Conservation (phyloP, 2,113 vertebrate genomes). For the Microtus ochrogaster region DNA sequence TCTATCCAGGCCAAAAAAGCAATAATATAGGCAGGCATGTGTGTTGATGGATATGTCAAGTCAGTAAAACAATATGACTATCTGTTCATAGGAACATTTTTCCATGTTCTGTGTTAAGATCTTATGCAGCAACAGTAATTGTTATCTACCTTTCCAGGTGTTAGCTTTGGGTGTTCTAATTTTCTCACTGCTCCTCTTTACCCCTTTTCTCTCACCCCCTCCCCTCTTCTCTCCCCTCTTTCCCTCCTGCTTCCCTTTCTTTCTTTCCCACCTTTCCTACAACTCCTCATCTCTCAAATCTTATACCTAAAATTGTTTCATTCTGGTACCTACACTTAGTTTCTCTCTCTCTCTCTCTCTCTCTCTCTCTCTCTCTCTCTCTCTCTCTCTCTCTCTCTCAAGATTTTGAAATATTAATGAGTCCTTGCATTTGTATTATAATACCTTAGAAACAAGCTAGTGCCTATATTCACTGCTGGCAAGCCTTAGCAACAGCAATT, state of each 20-base stretch:
- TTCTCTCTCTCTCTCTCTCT: not conserved
- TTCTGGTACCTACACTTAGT: not conserved
- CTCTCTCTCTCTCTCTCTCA: not conserved
- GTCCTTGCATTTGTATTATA: slow-evolving; percentile 10
- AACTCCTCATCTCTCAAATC: not conserved
- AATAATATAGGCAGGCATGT: slow-evolving; percentile 4
- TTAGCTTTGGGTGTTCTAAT: not conserved
- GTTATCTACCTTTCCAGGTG: not conserved
- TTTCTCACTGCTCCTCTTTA: not conserved
- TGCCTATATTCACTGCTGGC: not conserved
- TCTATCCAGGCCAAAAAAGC: not conserved
- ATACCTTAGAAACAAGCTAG: slow-evolving; percentile 33
- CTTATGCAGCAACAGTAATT: not conserved
- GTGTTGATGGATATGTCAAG: not conserved
- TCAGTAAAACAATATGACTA: not conserved
- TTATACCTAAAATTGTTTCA: not conserved
- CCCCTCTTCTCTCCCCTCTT: not conserved
- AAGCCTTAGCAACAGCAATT: not conserved
- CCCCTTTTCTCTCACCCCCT: too few species aligned
- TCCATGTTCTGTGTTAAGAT: not conserved
- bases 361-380: not conserved
- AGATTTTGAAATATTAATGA: slow-evolving; percentile 54
- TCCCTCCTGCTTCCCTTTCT: too few species aligned
- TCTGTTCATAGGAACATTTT: not conserved
- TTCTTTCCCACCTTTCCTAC: not conserved